A percentile compares a stretch with the other conserved stretches of the same genome.
Conservation (phyloP, 2,888 invertebrate species). For the Ganaspis brasiliensis region DNA sequence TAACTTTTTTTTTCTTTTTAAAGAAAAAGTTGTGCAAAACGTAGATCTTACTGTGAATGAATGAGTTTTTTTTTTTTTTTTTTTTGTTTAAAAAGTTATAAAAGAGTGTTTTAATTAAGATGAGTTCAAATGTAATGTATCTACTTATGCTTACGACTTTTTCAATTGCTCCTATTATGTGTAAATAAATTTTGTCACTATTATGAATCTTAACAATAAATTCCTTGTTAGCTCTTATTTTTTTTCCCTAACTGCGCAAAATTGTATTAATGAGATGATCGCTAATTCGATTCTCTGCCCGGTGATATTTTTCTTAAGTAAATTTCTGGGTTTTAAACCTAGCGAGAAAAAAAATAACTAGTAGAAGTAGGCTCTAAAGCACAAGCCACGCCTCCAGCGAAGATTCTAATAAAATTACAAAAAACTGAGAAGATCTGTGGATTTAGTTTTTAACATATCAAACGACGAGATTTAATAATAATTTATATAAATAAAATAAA, state of each 20-base stretch:
- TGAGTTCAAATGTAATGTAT: neutral
- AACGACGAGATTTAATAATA: too few relatives aligned
- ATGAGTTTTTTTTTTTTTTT: constrained; percentile 6
- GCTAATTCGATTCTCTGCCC: too few relatives aligned
- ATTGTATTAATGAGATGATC: too few relatives aligned
- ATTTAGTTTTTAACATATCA: too few relatives aligned
- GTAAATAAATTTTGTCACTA: constrained; percentile 39
- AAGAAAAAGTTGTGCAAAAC: constrained; percentile 6
- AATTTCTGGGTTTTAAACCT: too few relatives aligned
- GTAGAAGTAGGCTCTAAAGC: too few relatives aligned
- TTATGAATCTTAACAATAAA: neutral
- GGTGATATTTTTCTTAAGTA: too few relatives aligned
- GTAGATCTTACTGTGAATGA: constrained; percentile 29
- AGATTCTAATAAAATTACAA: too few relatives aligned
- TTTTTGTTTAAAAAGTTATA: constrained; percentile 1
- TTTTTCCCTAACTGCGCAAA: too few relatives aligned
- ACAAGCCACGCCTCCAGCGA: neutral
- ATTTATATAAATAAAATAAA: too few relatives aligned
- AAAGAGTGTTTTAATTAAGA: constrained; percentile 13
- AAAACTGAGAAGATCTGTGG: too few relatives aligned
- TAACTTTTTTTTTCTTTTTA: neutral
- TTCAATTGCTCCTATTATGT: constrained; percentile 3
- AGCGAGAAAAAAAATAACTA: too few relatives aligned
- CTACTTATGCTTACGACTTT: neutral
- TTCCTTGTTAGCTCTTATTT: neutral